These are phyloP conservation scores for Xiphophorus birchmanni DNA, from an alignment of 2,797 vertebrate genomes.

Conservation along the genomic window DNA sequence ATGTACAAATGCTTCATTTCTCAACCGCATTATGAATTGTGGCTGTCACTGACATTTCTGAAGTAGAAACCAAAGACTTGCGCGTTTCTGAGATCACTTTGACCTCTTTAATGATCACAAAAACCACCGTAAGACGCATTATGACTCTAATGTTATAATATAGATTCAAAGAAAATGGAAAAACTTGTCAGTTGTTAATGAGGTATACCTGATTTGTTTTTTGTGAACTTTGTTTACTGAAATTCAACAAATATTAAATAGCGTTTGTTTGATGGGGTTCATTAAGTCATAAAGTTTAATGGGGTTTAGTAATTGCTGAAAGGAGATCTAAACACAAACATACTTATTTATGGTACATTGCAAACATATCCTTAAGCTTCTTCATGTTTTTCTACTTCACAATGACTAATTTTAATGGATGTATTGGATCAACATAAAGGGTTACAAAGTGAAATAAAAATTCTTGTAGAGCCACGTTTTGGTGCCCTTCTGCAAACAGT, in stretches of 20 bases:
- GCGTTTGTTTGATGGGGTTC: not conserved
- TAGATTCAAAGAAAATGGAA: not conserved
- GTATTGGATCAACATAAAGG: not conserved
- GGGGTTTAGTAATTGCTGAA: not conserved
- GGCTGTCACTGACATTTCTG: constrained; percentile 46
- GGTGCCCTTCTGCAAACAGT: not conserved
- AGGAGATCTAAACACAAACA: not conserved
- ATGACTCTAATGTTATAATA: constrained; percentile 8
- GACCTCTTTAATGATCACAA: constrained; percentile 21
- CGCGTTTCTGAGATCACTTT: constrained; percentile 38
- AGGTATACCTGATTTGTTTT: not conserved
- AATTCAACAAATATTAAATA: not conserved
- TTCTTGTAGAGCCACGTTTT: not conserved
- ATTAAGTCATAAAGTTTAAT: not conserved
- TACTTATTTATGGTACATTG: not conserved
- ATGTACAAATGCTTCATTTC: constrained; percentile 48
- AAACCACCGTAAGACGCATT: constrained; percentile 12
- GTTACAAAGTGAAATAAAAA: not conserved
- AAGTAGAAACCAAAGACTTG: constrained; percentile 33
- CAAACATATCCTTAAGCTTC: not conserved
- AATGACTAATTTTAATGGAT: not conserved
- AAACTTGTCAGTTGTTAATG: not conserved
- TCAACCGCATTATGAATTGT: constrained; percentile 45
- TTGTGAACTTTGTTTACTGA: not conserved
- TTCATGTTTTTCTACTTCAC: not conserved